Evolutionary conservation across 2,888 invertebrate genomes (phyloP), one percentile per base, ranked within the genome.

Genomic region (Parelbella ahira): DNA sequence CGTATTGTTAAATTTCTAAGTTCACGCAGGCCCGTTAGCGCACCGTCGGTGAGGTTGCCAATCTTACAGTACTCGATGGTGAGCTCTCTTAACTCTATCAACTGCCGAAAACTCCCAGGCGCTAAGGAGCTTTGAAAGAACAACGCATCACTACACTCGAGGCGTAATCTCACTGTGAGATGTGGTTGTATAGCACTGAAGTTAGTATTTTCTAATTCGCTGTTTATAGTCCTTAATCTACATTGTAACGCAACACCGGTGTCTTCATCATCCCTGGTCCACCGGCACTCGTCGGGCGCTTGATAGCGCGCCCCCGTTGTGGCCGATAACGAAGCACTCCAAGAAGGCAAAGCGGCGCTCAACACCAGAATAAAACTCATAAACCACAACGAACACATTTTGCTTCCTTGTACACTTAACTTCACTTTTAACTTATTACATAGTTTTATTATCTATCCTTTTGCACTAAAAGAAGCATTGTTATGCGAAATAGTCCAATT

Each of bases 11-110:
- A 87, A 70, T 94, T 93, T 53, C 93, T 88, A 48, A 96, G 88
- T 69, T 94, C 92, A 45, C 92, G 91, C 24, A 95, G 89, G 28
- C 94, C 94, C 27, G 91, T 90, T 64, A 96, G 94, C n/a, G 95
- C 93, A 43, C 93, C 94, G 58, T 93, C 92, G 45, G 94, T 93
- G 44, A 95, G 88, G 67, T 94, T 94, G 42, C 93, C 93, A 49
- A 95, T 93, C 82, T 94, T 94, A 77, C 95, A 95, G 68, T 92
- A 93, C 68, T 94, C 94, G 57, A 95, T 92, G 25, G 92, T 91
- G 34, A 95, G 89, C 60, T 94, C 93, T 48, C 92, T 90, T 44
- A 95, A 83, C 74, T 94, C 94, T 50, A 93, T 89, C 53, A 94
- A 84, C 58, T 93, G 92, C 53, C 93, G 89, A 69, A 94, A 93